Evolutionary conservation across 1,140 invertebrate genomes (phyloP).

Genomic region (Metopolophium dirhodum): DNA sequence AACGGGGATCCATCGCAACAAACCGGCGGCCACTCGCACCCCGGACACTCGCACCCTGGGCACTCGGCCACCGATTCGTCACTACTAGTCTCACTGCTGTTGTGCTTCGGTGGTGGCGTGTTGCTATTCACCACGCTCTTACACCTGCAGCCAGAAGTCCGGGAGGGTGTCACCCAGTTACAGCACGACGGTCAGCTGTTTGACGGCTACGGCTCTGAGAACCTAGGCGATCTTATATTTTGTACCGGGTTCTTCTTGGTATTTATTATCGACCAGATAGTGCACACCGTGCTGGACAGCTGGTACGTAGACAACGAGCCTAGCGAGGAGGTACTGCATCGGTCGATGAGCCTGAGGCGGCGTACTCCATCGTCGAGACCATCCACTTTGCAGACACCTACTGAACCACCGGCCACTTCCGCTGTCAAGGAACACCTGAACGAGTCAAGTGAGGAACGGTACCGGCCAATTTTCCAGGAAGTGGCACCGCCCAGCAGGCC

Average conservation of each 20-base stretch:
- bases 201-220: conserved; percentile 54
- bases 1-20: conserved; percentile 64
- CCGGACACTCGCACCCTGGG: neutral
- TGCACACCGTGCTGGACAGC: conserved; percentile 68
- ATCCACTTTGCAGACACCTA: neutral
- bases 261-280: conserved; percentile 75
- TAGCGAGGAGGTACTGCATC: conserved; percentile 65
- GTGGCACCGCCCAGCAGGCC: neutral
- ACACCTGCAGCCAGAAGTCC: conserved; percentile 79
- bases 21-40: conserved; percentile 60
- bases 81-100: conserved; percentile 68
- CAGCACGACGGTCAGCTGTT: conserved; percentile 62
- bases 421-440: conserved; percentile 51
- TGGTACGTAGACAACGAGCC: conserved; percentile 62
- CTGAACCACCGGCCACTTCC: conserved; percentile 59
- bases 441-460: neutral
- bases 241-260: conserved; percentile 77
- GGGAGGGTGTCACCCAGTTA: conserved; percentile 66
- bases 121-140: conserved; percentile 78
- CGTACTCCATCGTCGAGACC: conserved; percentile 61
- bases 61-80: conserved; percentile 63
- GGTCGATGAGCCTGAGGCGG: conserved; percentile 67
- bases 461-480: neutral
- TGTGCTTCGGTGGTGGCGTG: conserved; percentile 82
- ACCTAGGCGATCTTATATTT: conserved; percentile 70